A percentile compares a stretch with the other conserved stretches of the same genome.
phyloP scores from a whole-genome alignment of 2,888 invertebrate genomes.

The Thymelicus acteon region DNA sequence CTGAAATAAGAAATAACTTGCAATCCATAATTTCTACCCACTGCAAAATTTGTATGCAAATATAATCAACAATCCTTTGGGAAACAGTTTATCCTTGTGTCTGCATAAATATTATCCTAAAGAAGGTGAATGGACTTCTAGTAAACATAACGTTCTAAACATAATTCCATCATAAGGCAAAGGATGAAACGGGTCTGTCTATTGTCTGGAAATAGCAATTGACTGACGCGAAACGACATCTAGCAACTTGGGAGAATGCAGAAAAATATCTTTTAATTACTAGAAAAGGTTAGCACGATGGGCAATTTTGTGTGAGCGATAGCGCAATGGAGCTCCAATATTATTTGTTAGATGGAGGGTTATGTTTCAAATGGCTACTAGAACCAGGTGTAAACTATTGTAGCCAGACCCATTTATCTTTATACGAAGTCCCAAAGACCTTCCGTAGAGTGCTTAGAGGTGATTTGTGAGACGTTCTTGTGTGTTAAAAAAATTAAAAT shows the following conservation, averaged over 20 bases:
- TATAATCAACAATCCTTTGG: slow-evolving; percentile 28
- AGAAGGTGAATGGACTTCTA: slow-evolving; percentile 30
- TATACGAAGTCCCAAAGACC: too few relatives aligned
- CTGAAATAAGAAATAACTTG: slow-evolving; percentile 14
- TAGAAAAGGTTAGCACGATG: neutral
- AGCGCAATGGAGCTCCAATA: too few relatives aligned
- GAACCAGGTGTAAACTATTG: too few relatives aligned
- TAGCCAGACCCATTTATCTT: too few relatives aligned
- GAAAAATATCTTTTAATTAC: neutral
- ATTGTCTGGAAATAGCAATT: slow-evolving; percentile 3
- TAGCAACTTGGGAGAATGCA: neutral
- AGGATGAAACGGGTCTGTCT: slow-evolving; percentile 1
- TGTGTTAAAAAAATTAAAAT: too few relatives aligned
- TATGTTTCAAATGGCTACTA: too few relatives aligned
- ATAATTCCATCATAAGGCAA: slow-evolving; percentile 17
- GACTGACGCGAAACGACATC: neutral
- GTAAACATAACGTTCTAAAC: slow-evolving; percentile 24
- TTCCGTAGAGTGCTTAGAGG: too few relatives aligned
- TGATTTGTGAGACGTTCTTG: too few relatives aligned
- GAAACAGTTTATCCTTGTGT: slow-evolving; percentile 21
- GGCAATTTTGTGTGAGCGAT: too few relatives aligned
- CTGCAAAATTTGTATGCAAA: slow-evolving; percentile 26
- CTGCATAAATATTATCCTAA: slow-evolving; percentile 33
- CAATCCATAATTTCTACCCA: slow-evolving; percentile 33
- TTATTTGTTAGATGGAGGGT: too few relatives aligned